Evolutionary conservation across 2,888 invertebrate species (phyloP).

Genomic region (Vesta saturnalis): DNA sequence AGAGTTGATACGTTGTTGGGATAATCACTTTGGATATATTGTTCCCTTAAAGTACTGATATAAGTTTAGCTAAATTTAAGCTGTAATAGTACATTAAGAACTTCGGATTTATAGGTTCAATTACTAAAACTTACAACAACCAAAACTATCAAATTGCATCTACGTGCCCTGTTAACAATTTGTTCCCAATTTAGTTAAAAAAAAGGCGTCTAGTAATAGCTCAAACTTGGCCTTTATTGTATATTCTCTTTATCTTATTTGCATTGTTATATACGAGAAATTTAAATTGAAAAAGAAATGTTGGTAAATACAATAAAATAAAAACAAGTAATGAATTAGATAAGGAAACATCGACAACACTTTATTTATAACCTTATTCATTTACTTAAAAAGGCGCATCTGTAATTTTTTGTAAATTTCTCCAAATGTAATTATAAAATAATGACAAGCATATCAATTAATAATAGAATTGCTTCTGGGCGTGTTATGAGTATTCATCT

Average conservation of each 20-base stretch:
- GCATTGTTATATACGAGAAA: too few species aligned
- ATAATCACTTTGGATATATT: constrained; percentile 9
- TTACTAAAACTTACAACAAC: constrained; percentile 14
- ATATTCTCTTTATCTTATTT: too few species aligned
- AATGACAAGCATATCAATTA: constrained; percentile 1
- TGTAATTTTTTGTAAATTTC: background rate
- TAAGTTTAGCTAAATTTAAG: constrained; percentile 6
- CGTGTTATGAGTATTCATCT: constrained; percentile 5
- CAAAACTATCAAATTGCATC: constrained; percentile 14
- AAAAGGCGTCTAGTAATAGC: too few species aligned
- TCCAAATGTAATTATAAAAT: background rate
- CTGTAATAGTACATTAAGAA: constrained; percentile 14
- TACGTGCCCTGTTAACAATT: background rate
- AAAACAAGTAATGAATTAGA: too few species aligned
- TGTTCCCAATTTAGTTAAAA: background rate
- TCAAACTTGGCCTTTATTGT: too few species aligned
- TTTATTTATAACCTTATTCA: too few species aligned
- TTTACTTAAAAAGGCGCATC: background rate
- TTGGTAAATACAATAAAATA: too few species aligned
- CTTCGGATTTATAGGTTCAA: constrained; percentile 10
- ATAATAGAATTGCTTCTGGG: constrained; percentile 4
- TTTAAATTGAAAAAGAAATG: too few species aligned
- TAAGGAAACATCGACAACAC: too few species aligned
- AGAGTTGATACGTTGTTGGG: background rate
- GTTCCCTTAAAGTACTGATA: background rate